Conservation (phyloP, 2,797 vertebrate species). For the Microctenopoma steveboyesi region DNA sequence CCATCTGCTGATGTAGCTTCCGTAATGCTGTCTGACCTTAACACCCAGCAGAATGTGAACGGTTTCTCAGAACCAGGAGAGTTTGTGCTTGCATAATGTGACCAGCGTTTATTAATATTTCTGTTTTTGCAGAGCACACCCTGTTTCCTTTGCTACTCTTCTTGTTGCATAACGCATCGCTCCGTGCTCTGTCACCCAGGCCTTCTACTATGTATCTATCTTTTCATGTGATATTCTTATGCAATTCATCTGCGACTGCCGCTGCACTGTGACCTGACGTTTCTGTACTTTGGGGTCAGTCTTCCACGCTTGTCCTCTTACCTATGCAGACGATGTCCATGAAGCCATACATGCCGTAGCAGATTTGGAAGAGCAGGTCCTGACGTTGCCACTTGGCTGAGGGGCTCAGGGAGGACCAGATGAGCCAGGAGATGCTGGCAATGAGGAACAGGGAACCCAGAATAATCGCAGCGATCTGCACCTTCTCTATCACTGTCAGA, state of each 20-base stretch:
- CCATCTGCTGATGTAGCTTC: conserved; percentile 56
- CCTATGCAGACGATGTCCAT: conserved; percentile 97
- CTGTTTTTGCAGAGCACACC: conserved; percentile 24
- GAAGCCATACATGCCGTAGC: conserved; percentile 97
- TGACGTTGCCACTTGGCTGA: conserved; percentile 95
- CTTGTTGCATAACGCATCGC: conserved; percentile 32
- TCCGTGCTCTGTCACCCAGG: conserved; percentile 9
- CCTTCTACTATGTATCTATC: not conserved
- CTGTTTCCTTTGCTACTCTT: conserved; percentile 19
- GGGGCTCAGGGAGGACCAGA: conserved; percentile 95
- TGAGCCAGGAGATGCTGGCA: conserved; percentile 96
- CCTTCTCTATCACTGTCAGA: conserved; percentile 95
- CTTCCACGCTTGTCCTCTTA: conserved; percentile 62
- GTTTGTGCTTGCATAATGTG: conserved; percentile 58
- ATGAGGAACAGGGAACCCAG: conserved; percentile 95
- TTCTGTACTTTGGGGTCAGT: not conserved
- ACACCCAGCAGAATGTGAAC: conserved; percentile 31
- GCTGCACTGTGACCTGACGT: not conserved
- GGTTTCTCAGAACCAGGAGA: conserved; percentile 16
- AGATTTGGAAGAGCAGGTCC: conserved; percentile 96
- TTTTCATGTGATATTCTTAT: not conserved
- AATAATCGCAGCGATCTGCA: conserved; percentile 94
- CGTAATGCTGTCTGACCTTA: conserved; percentile 44
- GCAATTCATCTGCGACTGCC: not conserved
- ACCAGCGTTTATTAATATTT: conserved; percentile 48